A percentile compares a stretch with the other conserved stretches of the same genome.
phyloP scores from a whole-genome alignment of 1,140 invertebrate genomes.

The Drosophila arizonae region DNA sequence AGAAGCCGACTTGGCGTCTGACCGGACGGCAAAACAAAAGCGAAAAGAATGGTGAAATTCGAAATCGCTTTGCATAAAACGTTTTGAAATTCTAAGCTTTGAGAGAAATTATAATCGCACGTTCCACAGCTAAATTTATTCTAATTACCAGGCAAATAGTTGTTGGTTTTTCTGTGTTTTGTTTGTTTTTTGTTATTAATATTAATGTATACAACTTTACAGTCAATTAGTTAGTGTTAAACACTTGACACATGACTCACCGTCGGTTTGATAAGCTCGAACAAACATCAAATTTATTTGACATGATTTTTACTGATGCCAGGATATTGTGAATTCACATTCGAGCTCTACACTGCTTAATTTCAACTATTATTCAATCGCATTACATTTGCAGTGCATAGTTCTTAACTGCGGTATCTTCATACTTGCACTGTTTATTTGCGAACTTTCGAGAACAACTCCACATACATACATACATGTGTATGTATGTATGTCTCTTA shows the following conservation, averaged over 20 bases:
- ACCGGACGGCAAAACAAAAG: conserved; percentile 35
- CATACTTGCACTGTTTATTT: conserved; percentile 4
- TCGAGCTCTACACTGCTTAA: not conserved
- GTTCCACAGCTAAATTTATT: too few relatives aligned
- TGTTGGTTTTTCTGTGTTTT: not conserved
- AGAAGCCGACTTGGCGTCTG: conserved; percentile 15
- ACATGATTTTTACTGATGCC: conserved; percentile 20
- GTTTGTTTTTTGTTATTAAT: conserved; percentile 15
- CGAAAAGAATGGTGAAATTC: conserved; percentile 71
- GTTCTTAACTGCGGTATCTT: not conserved
- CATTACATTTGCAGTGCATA: not conserved
- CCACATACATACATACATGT: conserved; percentile 1
- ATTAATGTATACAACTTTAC: conserved; percentile 27
- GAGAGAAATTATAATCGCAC: too few relatives aligned
- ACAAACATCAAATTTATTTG: conserved; percentile 40
- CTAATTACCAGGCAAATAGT: not conserved
- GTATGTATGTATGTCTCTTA: not conserved
- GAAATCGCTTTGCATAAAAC: conserved; percentile 28
- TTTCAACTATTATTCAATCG: not conserved
- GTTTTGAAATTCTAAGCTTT: conserved; percentile 9
- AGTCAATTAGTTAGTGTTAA: conserved; percentile 32
- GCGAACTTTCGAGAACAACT: conserved; percentile 5
- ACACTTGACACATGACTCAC: conserved; percentile 62
- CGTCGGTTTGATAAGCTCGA: conserved; percentile 64
- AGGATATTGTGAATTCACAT: conserved; percentile 9